A percentile compares a stretch with the other conserved stretches of the same genome.
Conservation (phyloP, 2,888 invertebrate genomes). For the Clunio marinus region DNA sequence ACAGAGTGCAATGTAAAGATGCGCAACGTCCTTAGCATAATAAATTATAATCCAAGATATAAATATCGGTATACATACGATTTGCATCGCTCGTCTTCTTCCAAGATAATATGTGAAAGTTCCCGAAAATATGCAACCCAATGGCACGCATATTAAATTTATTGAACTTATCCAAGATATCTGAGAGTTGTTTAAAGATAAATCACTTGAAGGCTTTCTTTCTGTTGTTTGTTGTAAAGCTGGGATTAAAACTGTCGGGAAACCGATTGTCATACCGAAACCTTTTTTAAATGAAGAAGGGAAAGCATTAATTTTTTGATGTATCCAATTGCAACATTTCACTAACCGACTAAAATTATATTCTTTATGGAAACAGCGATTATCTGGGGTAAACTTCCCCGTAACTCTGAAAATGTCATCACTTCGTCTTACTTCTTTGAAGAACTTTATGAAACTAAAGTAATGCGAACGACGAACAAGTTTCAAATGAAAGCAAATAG, state of each 20-base stretch:
- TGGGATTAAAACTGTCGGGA: constrained; percentile 75
- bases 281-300: constrained; percentile 53
- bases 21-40: constrained; percentile 59
- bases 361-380: not conserved
- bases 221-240: constrained; percentile 50
- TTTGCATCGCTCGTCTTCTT: constrained; percentile 69
- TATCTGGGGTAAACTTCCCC: not conserved
- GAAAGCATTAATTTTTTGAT: too few relatives aligned
- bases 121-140: constrained; percentile 74
- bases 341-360: not conserved
- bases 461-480: too few relatives aligned
- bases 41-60: constrained; percentile 70
- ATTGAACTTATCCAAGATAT: constrained; percentile 82
- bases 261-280: constrained; percentile 77
- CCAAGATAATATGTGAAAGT: constrained; percentile 67
- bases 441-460: too few relatives aligned
- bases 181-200: constrained; percentile 58
- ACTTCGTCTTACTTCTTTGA: not conserved
- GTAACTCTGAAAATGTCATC: not conserved
- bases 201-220: constrained; percentile 44
- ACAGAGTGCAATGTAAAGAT: constrained; percentile 66
- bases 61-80: constrained; percentile 69
- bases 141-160: constrained; percentile 72
- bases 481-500: too few relatives aligned
- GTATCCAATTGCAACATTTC: not conserved